These are phyloP conservation scores for Ibidorhyncha struthersii DNA, from an alignment of 2,113 vertebrate genomes.

Conservation along the genomic window DNA sequence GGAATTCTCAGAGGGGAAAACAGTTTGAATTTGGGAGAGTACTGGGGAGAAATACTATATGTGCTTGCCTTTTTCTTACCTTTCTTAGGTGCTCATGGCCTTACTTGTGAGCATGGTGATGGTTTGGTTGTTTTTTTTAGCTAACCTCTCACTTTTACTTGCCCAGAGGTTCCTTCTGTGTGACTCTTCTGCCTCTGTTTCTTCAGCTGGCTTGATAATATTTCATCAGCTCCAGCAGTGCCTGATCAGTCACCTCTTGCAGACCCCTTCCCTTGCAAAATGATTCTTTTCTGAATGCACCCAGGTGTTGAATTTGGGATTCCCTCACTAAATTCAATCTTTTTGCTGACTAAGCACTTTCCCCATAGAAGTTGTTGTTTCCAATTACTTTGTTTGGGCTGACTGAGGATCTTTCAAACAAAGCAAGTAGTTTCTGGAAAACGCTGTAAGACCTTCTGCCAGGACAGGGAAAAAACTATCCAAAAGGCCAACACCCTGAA, in stretches of 20 bases:
- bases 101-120: neutral
- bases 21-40: neutral
- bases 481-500: neutral
- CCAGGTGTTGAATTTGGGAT: neutral
- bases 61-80: neutral
- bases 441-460: neutral
- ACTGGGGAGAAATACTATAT: accelerated
- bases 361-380: neutral
- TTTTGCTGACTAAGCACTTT: neutral
- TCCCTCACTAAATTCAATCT: neutral
- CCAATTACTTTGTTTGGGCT: neutral
- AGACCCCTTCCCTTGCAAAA: neutral
- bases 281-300: neutral
- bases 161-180: neutral
- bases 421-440: neutral
- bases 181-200: neutral
- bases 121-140: neutral
- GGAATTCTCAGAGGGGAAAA: neutral
- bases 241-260: neutral
- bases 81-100: neutral
- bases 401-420: neutral
- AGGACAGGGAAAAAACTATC: neutral
- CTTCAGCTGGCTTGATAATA: neutral
- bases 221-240: neutral
- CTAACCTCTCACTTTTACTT: neutral